Evolutionary conservation across 2,888 invertebrate species (phyloP).

Genomic region (Lithophane ornitopus): DNA sequence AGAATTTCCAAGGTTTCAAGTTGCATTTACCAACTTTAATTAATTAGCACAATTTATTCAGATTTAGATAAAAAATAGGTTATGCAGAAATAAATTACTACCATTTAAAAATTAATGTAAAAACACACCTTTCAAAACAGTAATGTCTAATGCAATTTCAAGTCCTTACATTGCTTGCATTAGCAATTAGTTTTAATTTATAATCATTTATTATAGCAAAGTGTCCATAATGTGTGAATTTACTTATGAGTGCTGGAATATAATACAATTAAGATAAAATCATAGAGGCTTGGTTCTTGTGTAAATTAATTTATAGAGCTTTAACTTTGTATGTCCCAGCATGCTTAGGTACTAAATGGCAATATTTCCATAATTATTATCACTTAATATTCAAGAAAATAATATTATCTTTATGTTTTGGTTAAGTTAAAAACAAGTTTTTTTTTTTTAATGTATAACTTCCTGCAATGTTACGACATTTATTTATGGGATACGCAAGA

Average conservation of each 20-base stretch:
- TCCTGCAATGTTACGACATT: not conserved
- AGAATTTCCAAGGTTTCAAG: constrained; percentile 8
- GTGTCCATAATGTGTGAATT: constrained; percentile 26
- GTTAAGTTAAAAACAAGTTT: no score
- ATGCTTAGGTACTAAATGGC: constrained; percentile 34
- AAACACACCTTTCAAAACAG: constrained; percentile 25
- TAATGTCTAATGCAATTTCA: constrained; percentile 15
- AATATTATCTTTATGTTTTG: not conserved
- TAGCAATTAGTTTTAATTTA: constrained; percentile 46
- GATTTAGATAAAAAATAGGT: not conserved
- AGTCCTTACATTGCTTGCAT: constrained; percentile 12
- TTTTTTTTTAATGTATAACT: no score
- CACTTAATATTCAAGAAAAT: constrained; percentile 15
- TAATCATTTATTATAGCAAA: constrained; percentile 34
- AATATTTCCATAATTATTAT: constrained; percentile 39
- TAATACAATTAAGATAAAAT: constrained; percentile 61
- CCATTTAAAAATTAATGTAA: constrained; percentile 34
- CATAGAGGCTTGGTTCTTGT: constrained; percentile 53
- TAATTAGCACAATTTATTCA: constrained; percentile 3
- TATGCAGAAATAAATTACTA: constrained; percentile 1
- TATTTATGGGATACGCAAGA: not conserved
- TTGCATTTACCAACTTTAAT: constrained; percentile 1
- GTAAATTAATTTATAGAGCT: constrained; percentile 45
- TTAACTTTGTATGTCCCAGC: constrained; percentile 18
- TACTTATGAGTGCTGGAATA: constrained; percentile 46